These are phyloP conservation scores for Microtus montanus DNA, from an alignment of 2,113 vertebrate genomes.

Conservation along the genomic window DNA sequence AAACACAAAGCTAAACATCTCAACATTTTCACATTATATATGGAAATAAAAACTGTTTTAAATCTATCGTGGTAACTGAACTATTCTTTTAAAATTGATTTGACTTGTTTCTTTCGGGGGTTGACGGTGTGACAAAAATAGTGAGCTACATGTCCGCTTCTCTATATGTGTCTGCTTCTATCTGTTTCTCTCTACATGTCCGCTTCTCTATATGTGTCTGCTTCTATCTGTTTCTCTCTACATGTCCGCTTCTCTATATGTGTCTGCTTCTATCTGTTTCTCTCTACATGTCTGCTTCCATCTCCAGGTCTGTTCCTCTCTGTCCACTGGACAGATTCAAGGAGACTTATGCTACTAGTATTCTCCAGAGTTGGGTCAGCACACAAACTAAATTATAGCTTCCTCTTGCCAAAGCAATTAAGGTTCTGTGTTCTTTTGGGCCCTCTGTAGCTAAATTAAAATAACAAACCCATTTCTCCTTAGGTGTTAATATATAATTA, in stretches of 20 bases:
- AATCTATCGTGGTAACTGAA: neutral
- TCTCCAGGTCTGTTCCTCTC: neutral
- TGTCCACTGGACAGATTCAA: neutral
- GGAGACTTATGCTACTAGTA: neutral
- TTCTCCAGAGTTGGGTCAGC: neutral
- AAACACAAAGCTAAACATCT: neutral
- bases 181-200: neutral
- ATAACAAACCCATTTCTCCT: neutral
- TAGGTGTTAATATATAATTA: constrained; percentile 11
- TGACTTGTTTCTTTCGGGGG: neutral
- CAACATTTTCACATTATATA: neutral
- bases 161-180: neutral
- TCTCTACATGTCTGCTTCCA: no score
- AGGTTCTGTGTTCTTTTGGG: neutral
- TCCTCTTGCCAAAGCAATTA: constrained; percentile 32
- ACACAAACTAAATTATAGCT: neutral
- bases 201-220: neutral
- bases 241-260: no score
- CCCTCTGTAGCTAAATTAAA: constrained; percentile 33
- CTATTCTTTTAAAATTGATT: constrained; percentile 35
- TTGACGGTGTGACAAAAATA: constrained; percentile 17
- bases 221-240: neutral
- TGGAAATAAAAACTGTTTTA: constrained; percentile 25
- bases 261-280: neutral
- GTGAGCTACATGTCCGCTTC: neutral